These are phyloP conservation scores for Seriola aureovittata DNA, from an alignment of 2,113 vertebrate genomes.

Conservation along the genomic window DNA sequence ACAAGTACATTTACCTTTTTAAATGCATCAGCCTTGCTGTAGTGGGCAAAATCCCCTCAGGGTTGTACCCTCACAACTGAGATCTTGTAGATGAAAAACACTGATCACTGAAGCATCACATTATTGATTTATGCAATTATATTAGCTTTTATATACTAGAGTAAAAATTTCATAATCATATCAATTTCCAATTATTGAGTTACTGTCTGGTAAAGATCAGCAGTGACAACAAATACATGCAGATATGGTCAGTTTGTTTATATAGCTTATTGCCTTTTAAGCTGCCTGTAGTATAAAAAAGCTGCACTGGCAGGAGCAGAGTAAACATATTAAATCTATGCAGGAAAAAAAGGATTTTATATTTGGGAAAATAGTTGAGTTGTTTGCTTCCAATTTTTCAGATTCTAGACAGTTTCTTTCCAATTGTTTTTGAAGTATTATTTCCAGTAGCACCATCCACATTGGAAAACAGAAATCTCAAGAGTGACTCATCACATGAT, in stretches of 20 bases:
- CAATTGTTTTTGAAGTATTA: slow-evolving; percentile 28
- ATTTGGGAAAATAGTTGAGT: neutral
- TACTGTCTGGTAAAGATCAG: too few species aligned
- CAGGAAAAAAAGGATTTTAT: neutral
- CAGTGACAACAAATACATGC: too few species aligned
- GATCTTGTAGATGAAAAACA: neutral
- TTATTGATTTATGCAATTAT: neutral
- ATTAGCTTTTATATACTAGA: neutral
- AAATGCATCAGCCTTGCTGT: neutral
- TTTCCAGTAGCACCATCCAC: slow-evolving; percentile 27
- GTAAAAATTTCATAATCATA: too few species aligned
- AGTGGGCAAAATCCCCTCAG: neutral
- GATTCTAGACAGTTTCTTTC: neutral
- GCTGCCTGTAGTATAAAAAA: neutral
- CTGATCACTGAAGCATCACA: neutral
- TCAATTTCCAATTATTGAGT: too few species aligned
- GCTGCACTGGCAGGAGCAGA: too few species aligned
- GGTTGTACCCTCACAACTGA: neutral
- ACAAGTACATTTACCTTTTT: too few species aligned
- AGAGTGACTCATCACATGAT: slow-evolving; percentile 72
- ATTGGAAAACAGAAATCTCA: slow-evolving; percentile 40
- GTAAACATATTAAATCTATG: neutral
- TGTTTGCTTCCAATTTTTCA: neutral
- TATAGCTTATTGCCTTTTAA: neutral
- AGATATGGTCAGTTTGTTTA: neutral